A percentile compares a stretch with the other conserved stretches of the same genome.
Conservation (phyloP, 1,140 invertebrate genomes). For the Matsumurasca onukii region DNA sequence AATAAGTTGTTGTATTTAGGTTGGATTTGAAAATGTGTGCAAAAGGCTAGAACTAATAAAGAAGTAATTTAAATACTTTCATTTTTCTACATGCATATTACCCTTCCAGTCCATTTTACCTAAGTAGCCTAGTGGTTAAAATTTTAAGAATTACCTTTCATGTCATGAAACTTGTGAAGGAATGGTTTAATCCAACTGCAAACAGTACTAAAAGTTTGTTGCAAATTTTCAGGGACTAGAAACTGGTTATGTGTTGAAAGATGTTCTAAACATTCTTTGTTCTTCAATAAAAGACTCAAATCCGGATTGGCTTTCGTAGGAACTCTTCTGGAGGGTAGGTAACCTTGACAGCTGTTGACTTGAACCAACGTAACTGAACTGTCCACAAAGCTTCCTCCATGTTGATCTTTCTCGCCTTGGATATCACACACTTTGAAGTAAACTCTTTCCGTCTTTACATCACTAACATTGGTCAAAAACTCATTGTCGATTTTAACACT, state of each 20-base stretch:
- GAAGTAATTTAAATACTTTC: too few species aligned
- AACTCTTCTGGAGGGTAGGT: conserved; percentile 12
- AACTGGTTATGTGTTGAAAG: background rate
- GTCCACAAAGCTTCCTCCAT: background rate
- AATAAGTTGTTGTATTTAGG: too few species aligned
- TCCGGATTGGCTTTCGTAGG: background rate
- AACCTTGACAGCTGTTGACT: background rate
- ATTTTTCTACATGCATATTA: too few species aligned
- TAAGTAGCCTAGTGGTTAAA: too few species aligned
- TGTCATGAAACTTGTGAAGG: background rate
- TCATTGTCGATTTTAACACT: conserved; percentile 19
- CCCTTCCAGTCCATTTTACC: too few species aligned
- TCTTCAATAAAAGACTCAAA: background rate
- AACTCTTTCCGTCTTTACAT: background rate
- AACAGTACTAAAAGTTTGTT: background rate
- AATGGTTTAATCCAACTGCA: conserved; percentile 19
- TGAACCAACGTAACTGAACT: background rate
- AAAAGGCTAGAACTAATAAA: too few species aligned
- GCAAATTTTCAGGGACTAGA: background rate
- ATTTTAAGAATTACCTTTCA: too few species aligned
- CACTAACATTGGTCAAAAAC: background rate
- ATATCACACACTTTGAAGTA: conserved; percentile 31
- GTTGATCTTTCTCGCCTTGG: background rate
- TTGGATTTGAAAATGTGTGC: too few species aligned
- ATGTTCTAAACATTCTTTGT: background rate